phyloP scores from a whole-genome alignment of 2,888 invertebrate species.

The Brenthis ino region DNA sequence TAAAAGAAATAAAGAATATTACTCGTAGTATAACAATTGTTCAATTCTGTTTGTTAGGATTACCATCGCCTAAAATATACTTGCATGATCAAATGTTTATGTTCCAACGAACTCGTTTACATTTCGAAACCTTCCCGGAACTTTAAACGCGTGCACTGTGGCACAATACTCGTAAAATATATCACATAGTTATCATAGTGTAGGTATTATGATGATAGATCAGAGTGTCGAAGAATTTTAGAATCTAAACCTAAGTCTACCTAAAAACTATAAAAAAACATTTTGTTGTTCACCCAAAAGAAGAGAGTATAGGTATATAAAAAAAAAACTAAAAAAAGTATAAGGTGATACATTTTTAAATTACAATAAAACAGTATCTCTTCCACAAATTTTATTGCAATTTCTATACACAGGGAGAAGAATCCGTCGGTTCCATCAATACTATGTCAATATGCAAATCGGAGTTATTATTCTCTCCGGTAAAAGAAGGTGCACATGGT shows the following conservation, averaged over 20 bases:
- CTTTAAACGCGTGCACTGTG: slow-evolving; percentile 43
- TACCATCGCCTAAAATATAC: slow-evolving; percentile 64
- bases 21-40: slow-evolving; percentile 14
- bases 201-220: background rate
- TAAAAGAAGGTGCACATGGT: slow-evolving; percentile 89
- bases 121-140: slow-evolving; percentile 71
- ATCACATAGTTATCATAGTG: slow-evolving; percentile 5
- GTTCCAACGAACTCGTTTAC: slow-evolving; percentile 62
- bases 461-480: slow-evolving; percentile 94
- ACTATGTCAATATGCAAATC: slow-evolving; percentile 96
- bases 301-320: too few relatives aligned
- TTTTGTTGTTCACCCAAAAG: too few relatives aligned
- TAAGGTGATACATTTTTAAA: too few relatives aligned
- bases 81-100: slow-evolving; percentile 72
- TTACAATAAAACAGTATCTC: too few relatives aligned
- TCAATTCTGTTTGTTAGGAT: slow-evolving; percentile 14
- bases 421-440: slow-evolving; percentile 87
- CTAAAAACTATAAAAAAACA: too few relatives aligned
- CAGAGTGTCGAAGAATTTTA: background rate
- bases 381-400: background rate
- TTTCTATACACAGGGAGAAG: slow-evolving; percentile 83
- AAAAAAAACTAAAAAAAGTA: too few relatives aligned
- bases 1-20: background rate
- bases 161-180: slow-evolving; percentile 31
- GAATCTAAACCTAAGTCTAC: background rate